These are phyloP conservation scores for Etheostoma nigrum DNA, from an alignment of 2,797 vertebrate genomes.

Conservation along the genomic window DNA sequence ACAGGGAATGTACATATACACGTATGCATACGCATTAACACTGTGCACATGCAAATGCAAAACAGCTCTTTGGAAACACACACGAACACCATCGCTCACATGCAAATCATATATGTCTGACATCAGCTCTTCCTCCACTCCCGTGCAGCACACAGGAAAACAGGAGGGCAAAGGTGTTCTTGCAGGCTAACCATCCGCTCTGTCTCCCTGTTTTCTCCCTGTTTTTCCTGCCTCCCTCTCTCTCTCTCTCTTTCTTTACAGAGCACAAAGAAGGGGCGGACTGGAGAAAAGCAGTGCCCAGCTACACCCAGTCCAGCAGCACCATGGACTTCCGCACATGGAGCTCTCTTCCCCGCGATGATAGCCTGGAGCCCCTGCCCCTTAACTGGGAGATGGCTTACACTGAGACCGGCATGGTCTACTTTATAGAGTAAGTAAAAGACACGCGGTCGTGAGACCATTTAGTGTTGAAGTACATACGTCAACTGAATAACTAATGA, in stretches of 20 bases:
- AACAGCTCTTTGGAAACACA: slow-evolving; percentile 56
- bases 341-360: slow-evolving; percentile 91
- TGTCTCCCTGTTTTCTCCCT: slow-evolving; percentile 25
- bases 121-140: slow-evolving; percentile 30
- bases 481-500: not conserved
- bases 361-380: slow-evolving; percentile 94
- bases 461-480: not conserved
- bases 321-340: slow-evolving; percentile 94
- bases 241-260: slow-evolving; percentile 34
- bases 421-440: slow-evolving; percentile 97
- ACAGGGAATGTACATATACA: slow-evolving; percentile 31
- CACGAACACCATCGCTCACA: slow-evolving; percentile 47
- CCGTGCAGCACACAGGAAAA: slow-evolving; percentile 36
- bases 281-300: slow-evolving; percentile 82
- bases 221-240: not conserved
- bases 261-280: slow-evolving; percentile 85
- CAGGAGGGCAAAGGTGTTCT: slow-evolving; percentile 45
- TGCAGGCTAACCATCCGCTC: slow-evolving; percentile 41
- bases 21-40: slow-evolving; percentile 22
- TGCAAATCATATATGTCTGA: slow-evolving; percentile 74
- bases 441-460: slow-evolving; percentile 1
- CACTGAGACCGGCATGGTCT: slow-evolving; percentile 97
- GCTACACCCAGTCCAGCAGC: slow-evolving; percentile 95
- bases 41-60: slow-evolving; percentile 63
- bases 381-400: slow-evolving; percentile 99